Conservation (phyloP, 2,113 vertebrate genomes). For the Otus sunia region DNA sequence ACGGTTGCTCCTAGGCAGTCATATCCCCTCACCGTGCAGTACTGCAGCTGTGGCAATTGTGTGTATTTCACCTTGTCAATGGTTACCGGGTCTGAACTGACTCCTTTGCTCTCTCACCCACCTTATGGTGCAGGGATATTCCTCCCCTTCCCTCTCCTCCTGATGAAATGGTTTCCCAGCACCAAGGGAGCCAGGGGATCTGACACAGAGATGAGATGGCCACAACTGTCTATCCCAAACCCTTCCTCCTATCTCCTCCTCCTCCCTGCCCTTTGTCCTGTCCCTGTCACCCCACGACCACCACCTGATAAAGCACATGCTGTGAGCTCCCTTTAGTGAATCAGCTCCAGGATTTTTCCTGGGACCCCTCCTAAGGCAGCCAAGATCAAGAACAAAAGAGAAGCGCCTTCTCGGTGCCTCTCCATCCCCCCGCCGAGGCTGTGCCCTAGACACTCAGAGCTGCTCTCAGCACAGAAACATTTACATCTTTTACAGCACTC, state of each 20-base stretch:
- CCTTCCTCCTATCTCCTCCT: neutral
- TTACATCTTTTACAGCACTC: constrained; percentile 82
- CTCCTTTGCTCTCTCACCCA: neutral
- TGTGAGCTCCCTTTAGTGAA: constrained; percentile 49
- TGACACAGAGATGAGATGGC: constrained; percentile 55
- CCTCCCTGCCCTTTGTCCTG: neutral
- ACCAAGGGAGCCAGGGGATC: constrained; percentile 1
- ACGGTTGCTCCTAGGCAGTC: neutral
- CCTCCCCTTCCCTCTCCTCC: neutral
- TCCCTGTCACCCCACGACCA: neutral
- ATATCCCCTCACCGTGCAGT: neutral
- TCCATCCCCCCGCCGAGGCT: constrained; percentile 53
- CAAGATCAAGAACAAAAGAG: constrained; percentile 79
- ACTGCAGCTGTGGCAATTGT: neutral
- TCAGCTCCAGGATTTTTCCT: constrained; percentile 22
- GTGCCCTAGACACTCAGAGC: constrained; percentile 85
- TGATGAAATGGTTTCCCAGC: neutral
- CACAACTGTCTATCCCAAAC: constrained; percentile 52
- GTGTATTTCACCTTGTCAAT: neutral
- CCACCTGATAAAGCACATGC: constrained; percentile 57
- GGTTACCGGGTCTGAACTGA: neutral
- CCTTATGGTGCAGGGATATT: neutral
- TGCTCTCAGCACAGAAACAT: constrained; percentile 72
- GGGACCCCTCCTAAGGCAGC: constrained; percentile 61
- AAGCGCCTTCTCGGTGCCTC: constrained; percentile 29